Evolutionary conservation across 2,888 invertebrate genomes (phyloP), one percentile per base, ranked within the genome.

Genomic region (Venustoraphidia nigricollis): DNA sequence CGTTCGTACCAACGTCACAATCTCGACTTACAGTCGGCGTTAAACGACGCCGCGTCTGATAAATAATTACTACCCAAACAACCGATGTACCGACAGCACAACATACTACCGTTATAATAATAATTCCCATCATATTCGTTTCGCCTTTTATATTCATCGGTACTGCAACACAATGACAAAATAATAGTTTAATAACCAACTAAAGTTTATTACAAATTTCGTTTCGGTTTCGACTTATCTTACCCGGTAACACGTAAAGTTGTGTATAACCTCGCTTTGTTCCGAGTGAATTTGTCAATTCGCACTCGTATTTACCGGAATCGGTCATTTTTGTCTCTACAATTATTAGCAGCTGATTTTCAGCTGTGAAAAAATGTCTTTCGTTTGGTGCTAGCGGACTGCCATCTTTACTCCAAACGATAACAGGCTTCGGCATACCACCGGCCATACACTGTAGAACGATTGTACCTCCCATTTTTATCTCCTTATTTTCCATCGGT

Each of bases 31-130:
- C 27, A 6, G 27, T 46, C 13, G 42, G 11, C 9, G 51, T 36
- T 17, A 76, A 70, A 36, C 78, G 75, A 65, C 82, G 80, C 52
- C 88, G 73, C 5, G 89, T 87, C 61, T 87, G 84, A 65, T 89
- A 90, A 58, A 91, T 90, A 53, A 92, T 88, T 48, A 90, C 81
- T 44, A 92, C 89, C 92, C 93, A 93, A 46, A 91, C 79, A 11
- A 89, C 75, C 1, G 91, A 90, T 8, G 92, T 93, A n/a, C 84
- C 82, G 11, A 94, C 87, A 46, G 92, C 85, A 67, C 92, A 89
- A 65, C 89, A 88, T 39, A 91, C 88, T 1, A 90, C 84, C 4
- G 89, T 88, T 56, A 94, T 89, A 59, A 93, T 81, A 55, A 92
- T 84, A 53, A 93, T 83, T 47, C 91, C 89, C 50, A 87, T 77